Base-by-base conservation (phyloP, 2,888 invertebrate species). In the Epinotia bilunana region DNA sequence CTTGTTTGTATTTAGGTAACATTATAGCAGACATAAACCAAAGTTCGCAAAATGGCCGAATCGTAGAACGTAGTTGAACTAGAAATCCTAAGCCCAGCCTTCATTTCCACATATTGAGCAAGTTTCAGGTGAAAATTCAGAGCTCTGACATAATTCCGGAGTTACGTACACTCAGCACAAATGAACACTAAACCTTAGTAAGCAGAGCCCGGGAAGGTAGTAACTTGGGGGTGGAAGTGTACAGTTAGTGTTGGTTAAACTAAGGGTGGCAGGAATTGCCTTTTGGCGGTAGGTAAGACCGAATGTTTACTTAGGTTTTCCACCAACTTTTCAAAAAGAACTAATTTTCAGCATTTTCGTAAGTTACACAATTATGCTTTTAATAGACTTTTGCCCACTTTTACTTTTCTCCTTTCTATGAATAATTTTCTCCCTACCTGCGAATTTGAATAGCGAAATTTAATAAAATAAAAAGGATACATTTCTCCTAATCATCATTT, bases 141-240 rank as follows among this genome's bases (percentile, higher is more conserved):
- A 46, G 39, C 39, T 53, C 58, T 43, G 49, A 70, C 64, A 60
- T 74, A 74, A 64, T 71, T 74, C 43, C 43, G n/a, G 23, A 20
- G 55, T 71, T 49, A 63, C 63, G 73, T 76, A 69, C 72, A 73
- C 76, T 76, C 76, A 73, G 76, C 76, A 65, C 68, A 73, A 76
- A 76, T 73, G 64, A 69, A 73, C 73, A 70, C 63, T 76, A 70
- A 73, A 70, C 65, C 70, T 53, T 65, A 55, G 65, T 49, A 60
- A 71, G 70, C 64, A 23, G 49, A 16, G 33, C 49, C 7, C 49
- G 58, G 39, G 60, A 64, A 61, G 60, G 64, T 33, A 53, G 9
- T 68, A 64, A 58, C 64, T 46, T 74, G 62, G 39, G 46, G 18
- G 69, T 3, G 55, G 16, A 3, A 60, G 46, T 73, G 39, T 58